A percentile compares a stretch with the other conserved stretches of the same genome.
phyloP scores from a whole-genome alignment of 2,888 invertebrate species.

The Agrotis ipsilon region DNA sequence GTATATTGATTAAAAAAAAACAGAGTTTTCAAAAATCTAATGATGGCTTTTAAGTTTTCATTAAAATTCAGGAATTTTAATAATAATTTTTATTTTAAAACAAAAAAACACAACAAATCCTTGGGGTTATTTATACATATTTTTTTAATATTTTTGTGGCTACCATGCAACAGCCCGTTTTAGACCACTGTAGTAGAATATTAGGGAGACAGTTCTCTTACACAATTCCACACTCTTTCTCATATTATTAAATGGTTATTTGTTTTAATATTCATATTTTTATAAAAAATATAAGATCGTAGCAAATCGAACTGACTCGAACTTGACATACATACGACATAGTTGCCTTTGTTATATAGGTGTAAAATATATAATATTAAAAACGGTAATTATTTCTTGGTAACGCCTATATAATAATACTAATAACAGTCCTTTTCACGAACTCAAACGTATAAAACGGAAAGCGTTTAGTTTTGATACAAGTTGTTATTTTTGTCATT shows the following conservation, averaged over 20 bases:
- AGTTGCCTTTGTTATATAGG: conserved; percentile 1
- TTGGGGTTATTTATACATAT: no score
- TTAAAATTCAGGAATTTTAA: no score
- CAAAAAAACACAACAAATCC: no score
- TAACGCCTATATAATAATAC: conserved; percentile 15
- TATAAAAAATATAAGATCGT: conserved; percentile 12
- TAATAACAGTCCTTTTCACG: conserved; percentile 16
- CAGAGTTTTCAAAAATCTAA: no score
- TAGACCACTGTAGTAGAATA: no score
- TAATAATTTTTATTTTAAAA: no score
- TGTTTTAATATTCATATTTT: background rate
- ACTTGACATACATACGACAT: conserved; percentile 35
- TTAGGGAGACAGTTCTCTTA: background rate
- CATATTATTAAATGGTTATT: background rate
- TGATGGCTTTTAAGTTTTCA: no score
- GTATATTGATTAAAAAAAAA: no score
- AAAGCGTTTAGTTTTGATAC: background rate
- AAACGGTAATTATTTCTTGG: conserved; percentile 28
- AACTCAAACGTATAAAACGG: conserved; percentile 37
- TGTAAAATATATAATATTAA: conserved; percentile 34
- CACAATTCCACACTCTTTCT: background rate
- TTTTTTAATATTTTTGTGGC: no score
- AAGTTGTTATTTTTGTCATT: conserved; percentile 8
- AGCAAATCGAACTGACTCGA: conserved; percentile 15
- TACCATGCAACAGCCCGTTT: no score